Evolutionary conservation across 2,888 invertebrate genomes (phyloP), one percentile per base, ranked within the genome.

Genomic region (Tryphoninae sp.): DNA sequence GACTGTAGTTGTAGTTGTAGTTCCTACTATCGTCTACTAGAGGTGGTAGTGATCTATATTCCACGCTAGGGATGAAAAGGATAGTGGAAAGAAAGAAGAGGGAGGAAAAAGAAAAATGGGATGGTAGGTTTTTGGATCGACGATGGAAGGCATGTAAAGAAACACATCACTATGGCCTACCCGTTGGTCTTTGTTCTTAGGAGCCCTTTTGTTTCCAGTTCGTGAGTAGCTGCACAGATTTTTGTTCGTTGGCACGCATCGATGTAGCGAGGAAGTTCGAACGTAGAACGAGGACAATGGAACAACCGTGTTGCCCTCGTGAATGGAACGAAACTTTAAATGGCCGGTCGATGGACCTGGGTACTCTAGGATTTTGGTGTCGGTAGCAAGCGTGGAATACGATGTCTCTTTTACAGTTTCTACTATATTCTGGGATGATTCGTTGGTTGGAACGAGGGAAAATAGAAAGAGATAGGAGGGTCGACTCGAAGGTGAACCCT

Each of bases 41-140:
- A 67, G 75, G 75, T 67, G 58, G 67, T 67, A 67, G 67, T 59
- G 58, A 42, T 75, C 65, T 75, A 75, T 67, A 59, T 67, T 59
- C 33, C 49, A 75, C 75, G 40, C 65, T 75, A 45, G 75, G 75
- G 67, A 75, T 67, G 65, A 75, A 59, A 75, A 59, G 80, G 69
- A 80, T 75, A 49, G 33, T 55, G 71, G 59, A 74, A 69, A 26
- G 67, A 67, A 55, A 62, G 69, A 4, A 55, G 75, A 62, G 72
- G 65, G 33, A 33, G 6, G 1, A 6, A 33, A 33, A 6, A 33
- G 6, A 33, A 33, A 33, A 61, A 68, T 40, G 42, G 62, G 64
- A 74, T 45, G 65, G 65, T 51, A 51, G 51, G 65, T 74, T 74
- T 33, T 33, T 33, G 55, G 65, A 42, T 55, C 16, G 55, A 40